Conservation (phyloP, 2,113 vertebrate genomes). For the Channa argus region DNA sequence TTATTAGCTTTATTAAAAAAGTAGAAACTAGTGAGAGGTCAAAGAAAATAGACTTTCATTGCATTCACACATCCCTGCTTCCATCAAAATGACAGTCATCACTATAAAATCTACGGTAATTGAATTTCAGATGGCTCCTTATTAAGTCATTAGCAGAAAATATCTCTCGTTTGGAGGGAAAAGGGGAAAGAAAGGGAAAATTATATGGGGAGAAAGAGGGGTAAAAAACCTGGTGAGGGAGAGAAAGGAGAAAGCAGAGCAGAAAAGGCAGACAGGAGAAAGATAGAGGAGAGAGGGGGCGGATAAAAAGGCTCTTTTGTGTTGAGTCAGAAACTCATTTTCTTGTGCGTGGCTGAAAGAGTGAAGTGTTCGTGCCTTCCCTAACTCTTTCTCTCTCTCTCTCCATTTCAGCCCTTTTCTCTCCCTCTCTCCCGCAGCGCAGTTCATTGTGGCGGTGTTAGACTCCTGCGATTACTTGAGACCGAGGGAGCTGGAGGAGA, state of each 20-base stretch:
- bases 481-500: conserved; percentile 76
- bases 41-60: conserved; percentile 44
- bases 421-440: conserved; percentile 90
- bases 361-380: conserved; percentile 91
- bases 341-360: conserved; percentile 92
- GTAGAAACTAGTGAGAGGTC: conserved; percentile 40
- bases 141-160: conserved; percentile 75
- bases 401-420: conserved; percentile 88
- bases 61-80: conserved; percentile 24
- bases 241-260: conserved; percentile 35
- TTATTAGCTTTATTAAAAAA: conserved; percentile 12
- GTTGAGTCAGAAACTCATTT: conserved; percentile 98
- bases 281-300: conserved; percentile 31
- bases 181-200: conserved; percentile 61
- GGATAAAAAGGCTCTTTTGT: conserved; percentile 96
- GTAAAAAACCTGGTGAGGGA: conserved; percentile 28
- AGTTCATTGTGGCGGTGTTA: conserved; percentile 95
- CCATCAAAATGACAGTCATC: conserved; percentile 51
- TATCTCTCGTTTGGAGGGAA: conserved; percentile 52
- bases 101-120: conserved; percentile 80
- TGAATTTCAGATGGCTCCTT: conserved; percentile 81
- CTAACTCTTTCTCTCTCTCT: conserved; percentile 74
- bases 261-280: conserved; percentile 46
- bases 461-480: conserved; percentile 90
- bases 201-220: conserved; percentile 52